These are phyloP conservation scores for Cyanoramphus novaezelandiae DNA, from an alignment of 2,113 vertebrate species.

Conservation along the genomic window DNA sequence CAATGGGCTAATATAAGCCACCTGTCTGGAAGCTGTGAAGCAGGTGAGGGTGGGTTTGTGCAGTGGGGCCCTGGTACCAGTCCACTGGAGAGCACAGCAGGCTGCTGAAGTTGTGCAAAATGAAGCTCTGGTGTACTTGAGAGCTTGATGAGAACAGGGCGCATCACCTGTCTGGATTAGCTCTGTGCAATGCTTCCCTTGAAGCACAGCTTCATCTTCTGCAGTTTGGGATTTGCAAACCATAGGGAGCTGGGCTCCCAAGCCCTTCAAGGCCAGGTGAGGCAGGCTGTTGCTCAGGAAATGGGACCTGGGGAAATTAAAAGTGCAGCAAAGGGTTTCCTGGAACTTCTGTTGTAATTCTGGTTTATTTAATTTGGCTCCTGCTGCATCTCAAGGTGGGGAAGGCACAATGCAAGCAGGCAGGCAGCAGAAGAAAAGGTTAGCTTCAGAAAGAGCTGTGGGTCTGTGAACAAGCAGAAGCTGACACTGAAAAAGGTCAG, in stretches of 20 bases:
- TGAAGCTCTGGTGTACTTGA: not conserved
- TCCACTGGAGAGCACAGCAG: not conserved
- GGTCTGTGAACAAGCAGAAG: slow-evolving; percentile 7
- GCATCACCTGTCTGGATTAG: not conserved
- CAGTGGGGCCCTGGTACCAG: not conserved
- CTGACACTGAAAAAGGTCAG: slow-evolving; percentile 40
- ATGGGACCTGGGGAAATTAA: not conserved
- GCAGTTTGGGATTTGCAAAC: not conserved
- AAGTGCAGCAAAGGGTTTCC: not conserved
- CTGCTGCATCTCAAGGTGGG: not conserved
- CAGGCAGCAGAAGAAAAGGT: slow-evolving; percentile 35
- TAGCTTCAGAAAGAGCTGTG: slow-evolving; percentile 3
- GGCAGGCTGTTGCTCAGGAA: not conserved
- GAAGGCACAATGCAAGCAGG: not conserved
- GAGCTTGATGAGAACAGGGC: not conserved
- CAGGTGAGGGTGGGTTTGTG: not conserved
- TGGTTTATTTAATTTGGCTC: not conserved
- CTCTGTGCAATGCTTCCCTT: not conserved
- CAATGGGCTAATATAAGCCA: not conserved
- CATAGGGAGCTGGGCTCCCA: not conserved
- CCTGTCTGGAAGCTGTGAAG: not conserved
- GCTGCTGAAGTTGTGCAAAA: not conserved
- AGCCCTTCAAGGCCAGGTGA: accelerated
- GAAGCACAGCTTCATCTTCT: not conserved
- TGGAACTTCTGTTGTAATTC: not conserved